A percentile compares a stretch with the other conserved stretches of the same genome.
phyloP scores from a whole-genome alignment of 1,140 invertebrate genomes.

The Caenorhabditis remanei region DNA sequence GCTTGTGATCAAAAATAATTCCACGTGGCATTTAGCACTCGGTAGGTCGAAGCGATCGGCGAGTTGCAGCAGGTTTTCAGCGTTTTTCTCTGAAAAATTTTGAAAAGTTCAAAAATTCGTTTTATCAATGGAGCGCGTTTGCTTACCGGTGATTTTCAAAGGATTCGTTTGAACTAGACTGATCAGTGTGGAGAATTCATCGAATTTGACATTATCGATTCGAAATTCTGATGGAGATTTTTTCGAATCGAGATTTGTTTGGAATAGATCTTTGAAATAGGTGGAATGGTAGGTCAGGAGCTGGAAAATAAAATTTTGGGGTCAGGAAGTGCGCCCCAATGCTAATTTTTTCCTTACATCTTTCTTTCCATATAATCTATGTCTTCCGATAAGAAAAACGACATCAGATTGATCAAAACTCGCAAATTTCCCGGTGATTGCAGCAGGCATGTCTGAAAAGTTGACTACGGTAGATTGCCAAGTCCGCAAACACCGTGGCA shows the following conservation, averaged over 20 bases:
- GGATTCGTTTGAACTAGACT: background rate
- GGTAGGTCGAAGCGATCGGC: background rate
- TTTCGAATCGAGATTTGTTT: background rate
- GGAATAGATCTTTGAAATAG: background rate
- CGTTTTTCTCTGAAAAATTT: background rate
- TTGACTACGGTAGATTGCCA: too few relatives aligned
- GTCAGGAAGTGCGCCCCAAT: too few relatives aligned
- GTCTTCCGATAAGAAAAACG: too few relatives aligned
- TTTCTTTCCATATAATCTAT: too few relatives aligned
- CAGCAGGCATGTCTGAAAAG: too few relatives aligned
- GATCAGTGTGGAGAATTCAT: background rate
- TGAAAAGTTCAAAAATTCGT: background rate
- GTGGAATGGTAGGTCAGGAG: background rate
- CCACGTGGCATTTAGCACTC: background rate
- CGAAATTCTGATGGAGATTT: background rate
- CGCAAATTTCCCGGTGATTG: too few relatives aligned
- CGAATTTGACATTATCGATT: background rate
- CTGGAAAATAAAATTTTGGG: background rate
- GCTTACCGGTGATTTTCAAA: too few relatives aligned
- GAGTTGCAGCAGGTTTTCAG: background rate
- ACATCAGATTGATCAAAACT: too few relatives aligned
- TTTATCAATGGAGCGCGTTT: background rate
- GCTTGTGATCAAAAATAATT: background rate
- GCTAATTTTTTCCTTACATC: too few relatives aligned
- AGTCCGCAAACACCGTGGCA: too few relatives aligned